Percentiles rank a stretch among this genome's conserved stretches.
phyloP scores from a whole-genome alignment of 2,797 vertebrate species.

The Sebastes trivittatus region DNA sequence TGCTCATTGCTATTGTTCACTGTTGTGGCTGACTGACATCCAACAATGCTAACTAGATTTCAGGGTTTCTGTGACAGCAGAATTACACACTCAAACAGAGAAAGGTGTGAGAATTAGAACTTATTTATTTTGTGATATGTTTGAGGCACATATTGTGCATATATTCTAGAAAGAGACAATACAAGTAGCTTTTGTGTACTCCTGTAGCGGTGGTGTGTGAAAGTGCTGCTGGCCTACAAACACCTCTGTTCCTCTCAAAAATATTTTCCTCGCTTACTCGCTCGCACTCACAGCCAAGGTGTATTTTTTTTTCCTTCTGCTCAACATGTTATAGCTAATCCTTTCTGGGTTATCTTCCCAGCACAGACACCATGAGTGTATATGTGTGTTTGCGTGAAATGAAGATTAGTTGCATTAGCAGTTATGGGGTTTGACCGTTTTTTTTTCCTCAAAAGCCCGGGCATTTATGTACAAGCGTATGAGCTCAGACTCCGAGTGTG shows the following conservation, averaged over 20 bases:
- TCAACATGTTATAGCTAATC: conserved; percentile 54
- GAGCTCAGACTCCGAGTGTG: neutral
- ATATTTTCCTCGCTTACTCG: conserved; percentile 1
- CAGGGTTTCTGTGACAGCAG: neutral
- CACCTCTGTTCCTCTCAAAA: neutral
- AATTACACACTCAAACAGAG: neutral
- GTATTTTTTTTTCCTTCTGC: conserved; percentile 13
- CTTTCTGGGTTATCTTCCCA: conserved; percentile 57
- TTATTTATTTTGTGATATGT: neutral
- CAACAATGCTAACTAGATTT: neutral
- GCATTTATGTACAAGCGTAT: conserved; percentile 20
- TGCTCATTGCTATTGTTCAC: neutral
- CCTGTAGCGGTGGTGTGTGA: neutral
- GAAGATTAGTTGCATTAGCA: conserved; percentile 49
- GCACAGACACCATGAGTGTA: conserved; percentile 46
- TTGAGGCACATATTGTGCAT: neutral
- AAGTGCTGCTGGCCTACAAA: conserved; percentile 2
- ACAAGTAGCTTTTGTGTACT: conserved; percentile 4
- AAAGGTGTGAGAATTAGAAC: neutral
- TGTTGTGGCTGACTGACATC: conserved; percentile 9
- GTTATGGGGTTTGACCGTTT: conserved; percentile 15
- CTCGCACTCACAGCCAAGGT: conserved; percentile 20
- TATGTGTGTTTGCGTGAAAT: conserved; percentile 26
- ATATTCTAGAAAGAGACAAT: conserved; percentile 7
- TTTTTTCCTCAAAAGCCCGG: neutral